Evolutionary conservation across 1,140 invertebrate species (phyloP).

Genomic region (Drosophila ironensis): DNA sequence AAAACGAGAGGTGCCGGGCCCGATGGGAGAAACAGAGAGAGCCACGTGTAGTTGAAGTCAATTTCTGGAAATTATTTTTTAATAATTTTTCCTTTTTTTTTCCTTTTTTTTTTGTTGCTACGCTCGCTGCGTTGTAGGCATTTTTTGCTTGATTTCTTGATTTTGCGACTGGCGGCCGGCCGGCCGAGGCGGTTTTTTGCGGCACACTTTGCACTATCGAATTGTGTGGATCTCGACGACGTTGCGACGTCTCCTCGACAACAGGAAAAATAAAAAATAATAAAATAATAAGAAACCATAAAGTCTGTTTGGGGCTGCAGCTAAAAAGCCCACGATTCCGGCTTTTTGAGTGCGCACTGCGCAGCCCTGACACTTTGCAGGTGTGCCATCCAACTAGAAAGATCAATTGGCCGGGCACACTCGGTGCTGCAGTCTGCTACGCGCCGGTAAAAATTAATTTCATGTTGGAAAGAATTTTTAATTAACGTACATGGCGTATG

Average conservation of each 20-base stretch:
- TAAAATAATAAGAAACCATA: neutral
- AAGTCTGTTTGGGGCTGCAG: neutral
- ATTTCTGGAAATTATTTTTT: slow-evolving; percentile 76
- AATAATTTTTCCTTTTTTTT: slow-evolving; percentile 45
- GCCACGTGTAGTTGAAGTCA: slow-evolving; percentile 49
- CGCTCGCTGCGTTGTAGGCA: slow-evolving; percentile 30
- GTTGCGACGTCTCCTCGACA: slow-evolving; percentile 28
- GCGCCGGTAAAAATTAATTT: slow-evolving; percentile 53
- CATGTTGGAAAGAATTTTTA: slow-evolving; percentile 65
- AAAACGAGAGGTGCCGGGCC: neutral
- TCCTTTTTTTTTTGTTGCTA: too few species aligned
- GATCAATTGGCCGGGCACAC: slow-evolving; percentile 7
- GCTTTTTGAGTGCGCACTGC: slow-evolving; percentile 35
- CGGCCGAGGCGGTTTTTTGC: slow-evolving; percentile 35
- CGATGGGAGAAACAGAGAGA: neutral
- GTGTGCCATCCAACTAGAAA: slow-evolving; percentile 59
- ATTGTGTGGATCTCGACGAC: slow-evolving; percentile 58
- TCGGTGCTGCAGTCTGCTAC: slow-evolving; percentile 18
- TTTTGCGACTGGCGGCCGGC: slow-evolving; percentile 34
- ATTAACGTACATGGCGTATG: slow-evolving; percentile 64
- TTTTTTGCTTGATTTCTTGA: slow-evolving; percentile 58
- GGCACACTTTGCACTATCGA: slow-evolving; percentile 78
- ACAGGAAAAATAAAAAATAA: neutral
- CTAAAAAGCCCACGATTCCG: slow-evolving; percentile 16
- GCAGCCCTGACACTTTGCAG: slow-evolving; percentile 72